Evolutionary conservation across 2,113 vertebrate genomes (phyloP).

Genomic region (Panthera uncia): DNA sequence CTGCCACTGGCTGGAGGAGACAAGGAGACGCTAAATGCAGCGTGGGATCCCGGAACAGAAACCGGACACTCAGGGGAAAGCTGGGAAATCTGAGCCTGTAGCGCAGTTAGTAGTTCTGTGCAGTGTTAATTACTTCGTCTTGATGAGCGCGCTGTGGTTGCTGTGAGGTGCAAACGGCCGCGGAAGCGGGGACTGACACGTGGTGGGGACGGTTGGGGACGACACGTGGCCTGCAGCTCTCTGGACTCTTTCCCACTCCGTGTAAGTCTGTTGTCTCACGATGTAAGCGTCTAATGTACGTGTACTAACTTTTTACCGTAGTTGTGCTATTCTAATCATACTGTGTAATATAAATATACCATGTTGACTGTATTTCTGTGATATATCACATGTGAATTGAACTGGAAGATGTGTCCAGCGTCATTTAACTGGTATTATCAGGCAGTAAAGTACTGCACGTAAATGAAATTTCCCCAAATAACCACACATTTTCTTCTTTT

Average conservation of each 20-base stretch:
- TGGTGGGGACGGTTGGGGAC: no score
- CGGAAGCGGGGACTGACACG: not conserved
- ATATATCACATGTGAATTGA: not conserved
- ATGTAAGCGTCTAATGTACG: not conserved
- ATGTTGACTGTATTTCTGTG: not conserved
- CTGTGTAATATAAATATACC: not conserved
- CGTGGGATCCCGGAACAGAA: not conserved
- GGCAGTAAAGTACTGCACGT: not conserved
- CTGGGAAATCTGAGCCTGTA: not conserved
- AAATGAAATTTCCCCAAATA: conserved; percentile 17
- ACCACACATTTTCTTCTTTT: not conserved
- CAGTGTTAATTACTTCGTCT: not conserved
- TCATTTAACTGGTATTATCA: not conserved
- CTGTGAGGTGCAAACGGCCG: fast-evolving
- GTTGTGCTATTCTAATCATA: not conserved
- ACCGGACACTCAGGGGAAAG: not conserved
- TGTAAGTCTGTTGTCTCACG: not conserved
- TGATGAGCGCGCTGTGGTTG: not conserved
- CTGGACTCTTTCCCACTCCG: not conserved
- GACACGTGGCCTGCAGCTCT: not conserved
- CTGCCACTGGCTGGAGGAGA: not conserved
- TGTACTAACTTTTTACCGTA: not conserved
- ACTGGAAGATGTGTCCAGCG: not conserved
- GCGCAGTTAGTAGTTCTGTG: not conserved
- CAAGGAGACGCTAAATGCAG: not conserved